Evolutionary conservation across 92 coral and sea anemone species (phyloP), one percentile per base, ranked within the genome.

Genomic region (Bergia puertoricense): DNA sequence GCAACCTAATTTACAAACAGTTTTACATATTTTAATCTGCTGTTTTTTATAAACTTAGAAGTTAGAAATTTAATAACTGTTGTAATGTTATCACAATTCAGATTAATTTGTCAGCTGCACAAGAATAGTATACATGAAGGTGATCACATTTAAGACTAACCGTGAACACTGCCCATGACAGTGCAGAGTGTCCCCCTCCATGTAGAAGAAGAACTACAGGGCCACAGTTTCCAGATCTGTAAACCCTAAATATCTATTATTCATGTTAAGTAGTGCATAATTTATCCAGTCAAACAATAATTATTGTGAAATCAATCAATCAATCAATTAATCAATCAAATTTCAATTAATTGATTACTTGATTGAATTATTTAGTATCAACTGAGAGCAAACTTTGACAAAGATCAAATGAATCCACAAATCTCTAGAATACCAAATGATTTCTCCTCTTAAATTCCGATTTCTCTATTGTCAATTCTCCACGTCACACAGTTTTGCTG

Each of bases 111-210:
- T 18, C 38, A 20, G 3, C 8, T 0, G 30, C 16, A 66, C 8
- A 66, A 3, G 5, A 36, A 46, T 10, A 46, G 51, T 54, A 4
- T 54, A 11, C 14, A 30, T 30, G 30, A 30, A 30, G 11, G 16
- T 54, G 59, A 54, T 30, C 18, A 54, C 16, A 71, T 37, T 85
- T 68, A 1, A 30, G 23, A 92, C 98, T 82, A 73, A 94, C 96
- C 2, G 98, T 92, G 69, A 95, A 95, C 84, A 97, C 91, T 54
- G 99, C 92, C 99, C 99, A 97, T 15, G 99, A 92, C 14, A 97
- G 86, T 72, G 99, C 99, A 36, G 99, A 97, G 85, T 95, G 98
- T 23, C 99, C 99, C 40, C 99, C 99, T 69, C 99, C 99, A 92
- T 97, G 99, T 30, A 97, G 84, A 51, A 95, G 86, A 59, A 97